Conservation (phyloP, 2,113 vertebrate species). For the Coreoperca whiteheadi region DNA sequence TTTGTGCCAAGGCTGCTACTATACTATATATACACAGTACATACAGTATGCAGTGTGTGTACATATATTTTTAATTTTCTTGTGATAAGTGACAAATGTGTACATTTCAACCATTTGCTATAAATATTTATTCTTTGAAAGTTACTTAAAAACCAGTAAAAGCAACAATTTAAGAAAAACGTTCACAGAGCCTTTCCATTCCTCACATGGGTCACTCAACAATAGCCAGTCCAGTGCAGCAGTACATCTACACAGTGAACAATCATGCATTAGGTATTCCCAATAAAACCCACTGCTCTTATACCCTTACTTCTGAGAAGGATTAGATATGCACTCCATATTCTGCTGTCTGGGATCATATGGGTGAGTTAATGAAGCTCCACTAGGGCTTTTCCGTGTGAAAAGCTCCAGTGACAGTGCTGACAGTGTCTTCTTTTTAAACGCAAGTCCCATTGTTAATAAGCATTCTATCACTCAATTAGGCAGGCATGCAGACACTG, state of each 20-base stretch:
- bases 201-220: conserved; percentile 3
- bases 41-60: too few species aligned
- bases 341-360: conserved; percentile 69
- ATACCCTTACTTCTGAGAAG: conserved; percentile 51
- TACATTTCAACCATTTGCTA: neutral
- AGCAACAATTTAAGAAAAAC: neutral
- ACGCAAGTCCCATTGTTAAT: conserved; percentile 63
- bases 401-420: conserved; percentile 60
- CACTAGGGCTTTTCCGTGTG: conserved; percentile 60
- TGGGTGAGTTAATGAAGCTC: conserved; percentile 75
- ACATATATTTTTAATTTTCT: neutral
- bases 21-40: too few species aligned
- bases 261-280: conserved; percentile 48
- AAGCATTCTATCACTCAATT: conserved; percentile 70
- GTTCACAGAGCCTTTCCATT: neutral
- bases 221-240: conserved; percentile 12
- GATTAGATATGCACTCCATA: conserved; percentile 73
- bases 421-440: conserved; percentile 69
- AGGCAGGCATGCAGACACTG: conserved; percentile 27
- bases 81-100: neutral
- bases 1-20: conserved; percentile 13
- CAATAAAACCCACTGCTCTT: conserved; percentile 27
- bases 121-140: neutral
- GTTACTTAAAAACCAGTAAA: neutral
- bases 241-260: conserved; percentile 28